Evolutionary conservation across 2,113 vertebrate genomes (phyloP).

Genomic region (Donacobius atricapilla): DNA sequence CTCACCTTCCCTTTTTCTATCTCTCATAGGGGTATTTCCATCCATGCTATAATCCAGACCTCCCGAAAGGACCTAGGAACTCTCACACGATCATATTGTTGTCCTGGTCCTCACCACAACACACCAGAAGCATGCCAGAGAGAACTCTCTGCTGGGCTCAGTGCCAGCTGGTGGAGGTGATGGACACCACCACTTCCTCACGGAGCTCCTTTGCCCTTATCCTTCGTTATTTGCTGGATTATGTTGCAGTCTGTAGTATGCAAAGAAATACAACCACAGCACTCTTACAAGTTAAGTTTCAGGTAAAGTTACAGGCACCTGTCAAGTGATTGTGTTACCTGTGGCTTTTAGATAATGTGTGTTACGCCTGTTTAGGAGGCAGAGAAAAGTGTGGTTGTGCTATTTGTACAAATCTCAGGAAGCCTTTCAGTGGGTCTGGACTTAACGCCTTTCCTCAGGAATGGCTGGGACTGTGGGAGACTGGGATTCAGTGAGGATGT

Average conservation of each 20-base stretch:
- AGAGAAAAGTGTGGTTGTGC: neutral
- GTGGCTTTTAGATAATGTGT: neutral
- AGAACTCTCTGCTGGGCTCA: neutral
- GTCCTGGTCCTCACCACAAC: neutral
- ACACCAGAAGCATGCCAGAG: neutral
- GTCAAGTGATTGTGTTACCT: neutral
- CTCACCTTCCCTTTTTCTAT: neutral
- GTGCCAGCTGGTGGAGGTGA: neutral
- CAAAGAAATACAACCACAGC: neutral
- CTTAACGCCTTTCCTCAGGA: neutral
- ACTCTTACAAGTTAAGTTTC: neutral
- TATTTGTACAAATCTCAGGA: neutral
- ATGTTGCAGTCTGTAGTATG: neutral
- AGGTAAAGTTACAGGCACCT: neutral
- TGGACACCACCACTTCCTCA: neutral
- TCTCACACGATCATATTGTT: neutral
- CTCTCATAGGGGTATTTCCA: neutral
- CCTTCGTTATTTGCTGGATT: neutral
- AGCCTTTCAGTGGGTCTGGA: neutral
- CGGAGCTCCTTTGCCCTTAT: neutral
- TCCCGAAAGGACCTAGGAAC: neutral
- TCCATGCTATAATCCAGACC: neutral
- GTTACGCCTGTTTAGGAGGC: rapidly evolving
- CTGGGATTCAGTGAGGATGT: neutral
- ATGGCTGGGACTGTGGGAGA: rapidly evolving